Evolutionary conservation across 2,797 vertebrate species (phyloP), one percentile per base, ranked within the genome.

Genomic region (Thripadectes ignobilis): DNA sequence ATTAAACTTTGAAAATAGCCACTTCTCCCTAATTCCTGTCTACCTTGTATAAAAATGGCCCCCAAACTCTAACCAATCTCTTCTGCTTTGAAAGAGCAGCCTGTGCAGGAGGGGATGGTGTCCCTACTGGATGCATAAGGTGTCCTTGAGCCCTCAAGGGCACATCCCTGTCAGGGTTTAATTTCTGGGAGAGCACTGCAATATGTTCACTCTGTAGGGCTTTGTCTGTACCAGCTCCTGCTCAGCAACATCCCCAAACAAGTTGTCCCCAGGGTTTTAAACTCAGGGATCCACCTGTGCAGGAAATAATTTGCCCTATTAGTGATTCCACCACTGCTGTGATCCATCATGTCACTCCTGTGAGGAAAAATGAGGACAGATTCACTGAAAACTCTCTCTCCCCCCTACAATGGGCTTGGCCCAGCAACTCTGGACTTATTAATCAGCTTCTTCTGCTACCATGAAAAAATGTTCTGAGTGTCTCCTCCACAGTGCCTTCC

Each of bases 171-270:
- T 83, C 38, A 32, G 45, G 32, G 4, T 71, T 69, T 61, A 61
- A 38, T 63, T 88, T 85, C 49, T 24, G 63, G 45, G 19, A 43
- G 1, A 61, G 1, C 10, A 3, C 0, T 66, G 23, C 1, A 1
- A 24, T 34, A 6, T 2, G 2, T 72, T 80, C 32, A 18, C 26
- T 75, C 54, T 45, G 57, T 65, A 71, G 13, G 26, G 32, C 46
- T 89, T 82, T 88, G 16, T 71, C 51, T 73, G 45, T 26, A 55
- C 29, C 57, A 74, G 24, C 14, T 69, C 23, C 69, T 88, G 17
- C 36, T 84, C 58, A 10, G 15, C 52, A 84, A 26, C 22, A 52
- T 13, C 27, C 10, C 20, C 11, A 55, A 3, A 59, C 5, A 69
- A 43, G 29, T 17, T 41, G 3, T 52, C 7, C 20, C 27, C 18